phyloP scores from a whole-genome alignment of 2,888 invertebrate genomes.

The Fragum sueziense region DNA sequence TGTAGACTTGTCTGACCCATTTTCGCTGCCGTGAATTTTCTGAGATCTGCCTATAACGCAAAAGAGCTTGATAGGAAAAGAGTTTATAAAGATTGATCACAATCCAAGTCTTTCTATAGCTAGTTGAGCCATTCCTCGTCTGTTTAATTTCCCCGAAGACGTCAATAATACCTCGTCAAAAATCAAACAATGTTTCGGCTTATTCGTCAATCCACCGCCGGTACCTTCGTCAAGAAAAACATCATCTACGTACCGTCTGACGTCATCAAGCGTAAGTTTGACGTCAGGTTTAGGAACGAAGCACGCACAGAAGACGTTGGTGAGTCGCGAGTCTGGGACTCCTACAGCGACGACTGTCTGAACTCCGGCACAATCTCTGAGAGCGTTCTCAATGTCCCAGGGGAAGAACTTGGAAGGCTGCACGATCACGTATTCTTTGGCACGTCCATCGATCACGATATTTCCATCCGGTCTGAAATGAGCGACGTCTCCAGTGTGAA shows the following conservation, averaged over 20 bases:
- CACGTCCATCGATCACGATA: slow-evolving; percentile 46
- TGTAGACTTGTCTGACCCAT: no score
- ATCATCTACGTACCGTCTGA: slow-evolving; percentile 48
- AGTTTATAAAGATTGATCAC: no score
- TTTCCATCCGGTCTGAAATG: slow-evolving; percentile 47
- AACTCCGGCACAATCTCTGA: slow-evolving; percentile 38
- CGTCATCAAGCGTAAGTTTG: slow-evolving; percentile 13
- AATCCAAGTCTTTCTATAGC: slow-evolving; percentile 40
- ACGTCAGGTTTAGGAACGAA: slow-evolving; percentile 34
- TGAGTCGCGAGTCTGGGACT: slow-evolving; percentile 48
- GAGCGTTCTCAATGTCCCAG: slow-evolving; percentile 42
- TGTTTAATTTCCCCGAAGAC: slow-evolving; percentile 47
- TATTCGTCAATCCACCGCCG: slow-evolving; percentile 25
- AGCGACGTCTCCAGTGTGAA: slow-evolving; percentile 51
- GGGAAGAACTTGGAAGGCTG: slow-evolving; percentile 47
- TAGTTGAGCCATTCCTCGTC: slow-evolving; percentile 19
- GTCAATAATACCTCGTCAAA: slow-evolving; percentile 42
- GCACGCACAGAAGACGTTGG: slow-evolving; percentile 54
- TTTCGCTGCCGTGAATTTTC: no score
- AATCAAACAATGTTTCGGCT: slow-evolving; percentile 46
- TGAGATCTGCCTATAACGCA: no score
- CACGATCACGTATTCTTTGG: slow-evolving; percentile 43
- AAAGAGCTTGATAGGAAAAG: no score
- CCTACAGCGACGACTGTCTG: slow-evolving; percentile 45
- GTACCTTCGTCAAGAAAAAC: slow-evolving; percentile 34